These are phyloP conservation scores for Chaetodon trifascialis DNA, from an alignment of 2,113 vertebrate genomes.

Conservation along the genomic window DNA sequence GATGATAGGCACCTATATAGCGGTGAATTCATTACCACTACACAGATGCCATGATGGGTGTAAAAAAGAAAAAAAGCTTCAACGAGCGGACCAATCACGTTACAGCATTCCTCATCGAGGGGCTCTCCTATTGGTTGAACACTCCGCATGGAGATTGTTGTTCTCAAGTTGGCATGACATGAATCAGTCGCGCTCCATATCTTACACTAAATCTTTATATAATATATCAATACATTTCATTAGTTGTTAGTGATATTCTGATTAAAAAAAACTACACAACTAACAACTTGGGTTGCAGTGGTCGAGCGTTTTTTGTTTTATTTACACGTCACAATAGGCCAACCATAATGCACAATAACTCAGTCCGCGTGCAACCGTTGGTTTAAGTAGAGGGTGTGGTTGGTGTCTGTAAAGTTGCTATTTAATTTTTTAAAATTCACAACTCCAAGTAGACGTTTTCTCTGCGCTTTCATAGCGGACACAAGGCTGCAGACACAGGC, in stretches of 20 bases:
- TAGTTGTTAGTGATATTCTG: accelerated
- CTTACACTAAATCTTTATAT: too few species aligned
- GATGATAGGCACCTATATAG: not conserved
- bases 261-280: not conserved
- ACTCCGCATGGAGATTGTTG: slow-evolving; percentile 57
- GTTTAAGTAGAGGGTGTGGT: slow-evolving; percentile 58
- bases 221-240: not conserved
- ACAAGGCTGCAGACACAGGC: not conserved
- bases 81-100: slow-evolving; percentile 66
- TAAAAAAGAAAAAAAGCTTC: not conserved
- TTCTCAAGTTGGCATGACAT: slow-evolving; percentile 65
- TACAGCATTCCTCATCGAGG: slow-evolving; percentile 19
- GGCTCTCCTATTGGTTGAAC: slow-evolving; percentile 69
- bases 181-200: not conserved
- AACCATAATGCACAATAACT: slow-evolving; percentile 7
- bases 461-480: not conserved
- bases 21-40: not conserved
- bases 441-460: too few species aligned
- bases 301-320: not conserved
- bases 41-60: not conserved
- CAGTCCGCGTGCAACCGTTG: slow-evolving; percentile 10
- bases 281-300: not conserved
- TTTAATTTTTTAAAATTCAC: accelerated
- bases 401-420: not conserved
- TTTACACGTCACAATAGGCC: slow-evolving; percentile 25